Evolutionary conservation across 2,888 invertebrate species (phyloP).

Genomic region (Carcina quercana): DNA sequence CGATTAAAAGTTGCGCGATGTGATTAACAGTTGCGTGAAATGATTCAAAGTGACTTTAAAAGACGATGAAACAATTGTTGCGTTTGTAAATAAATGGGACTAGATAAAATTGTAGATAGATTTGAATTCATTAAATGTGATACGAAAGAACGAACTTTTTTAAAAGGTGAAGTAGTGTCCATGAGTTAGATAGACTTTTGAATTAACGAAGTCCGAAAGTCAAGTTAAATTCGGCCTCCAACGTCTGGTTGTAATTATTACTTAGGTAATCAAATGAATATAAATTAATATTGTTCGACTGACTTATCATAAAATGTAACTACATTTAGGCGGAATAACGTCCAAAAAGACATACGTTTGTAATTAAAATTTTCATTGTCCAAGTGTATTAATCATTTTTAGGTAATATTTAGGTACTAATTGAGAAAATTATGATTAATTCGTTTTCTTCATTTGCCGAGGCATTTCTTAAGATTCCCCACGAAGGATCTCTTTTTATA

Average conservation of each 20-base stretch:
- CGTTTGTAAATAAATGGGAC: constrained; percentile 52
- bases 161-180: constrained; percentile 30
- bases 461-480: constrained; percentile 23
- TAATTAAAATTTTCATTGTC: constrained; percentile 35
- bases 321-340: constrained; percentile 31
- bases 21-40: constrained; percentile 14
- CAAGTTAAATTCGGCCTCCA: constrained; percentile 16
- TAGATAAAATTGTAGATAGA: constrained; percentile 62
- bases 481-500: constrained; percentile 33
- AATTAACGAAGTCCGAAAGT: constrained; percentile 13
- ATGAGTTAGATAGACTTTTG: constrained; percentile 33
- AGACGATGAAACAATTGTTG: not conserved
- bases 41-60: constrained; percentile 13
- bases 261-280: too few species aligned
- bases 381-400: constrained; percentile 27
- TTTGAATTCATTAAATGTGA: constrained; percentile 61
- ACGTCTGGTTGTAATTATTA: constrained; percentile 43
- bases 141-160: constrained; percentile 42
- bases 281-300: constrained; percentile 48
- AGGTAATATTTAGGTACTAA: constrained; percentile 11
- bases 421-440: constrained; percentile 13
- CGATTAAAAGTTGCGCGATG: constrained; percentile 7
- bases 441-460: constrained; percentile 20
- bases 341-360: constrained; percentile 46
- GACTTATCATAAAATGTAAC: constrained; percentile 45